Evolutionary conservation across 2,888 invertebrate genomes (phyloP).

Genomic region (Heliconius sara): DNA sequence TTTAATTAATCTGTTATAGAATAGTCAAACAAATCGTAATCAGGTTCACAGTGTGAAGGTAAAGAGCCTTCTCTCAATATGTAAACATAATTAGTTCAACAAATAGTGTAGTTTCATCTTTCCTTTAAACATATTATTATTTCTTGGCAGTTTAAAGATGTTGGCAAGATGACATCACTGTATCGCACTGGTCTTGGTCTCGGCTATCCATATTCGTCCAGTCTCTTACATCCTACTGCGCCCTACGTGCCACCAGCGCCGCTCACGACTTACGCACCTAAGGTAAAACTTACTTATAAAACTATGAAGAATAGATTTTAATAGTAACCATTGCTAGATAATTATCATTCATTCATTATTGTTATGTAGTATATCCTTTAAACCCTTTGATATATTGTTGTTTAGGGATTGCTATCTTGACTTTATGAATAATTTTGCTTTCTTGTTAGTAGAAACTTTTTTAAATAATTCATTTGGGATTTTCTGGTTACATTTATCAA

Average conservation of each 20-base stretch:
- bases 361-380: slow-evolving; percentile 5
- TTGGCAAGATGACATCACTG: slow-evolving; percentile 92
- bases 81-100: no score
- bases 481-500: slow-evolving; percentile 34
- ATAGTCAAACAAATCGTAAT: no score
- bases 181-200: slow-evolving; percentile 91
- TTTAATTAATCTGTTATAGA: no score
- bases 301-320: background rate
- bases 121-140: background rate
- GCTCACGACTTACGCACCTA: slow-evolving; percentile 93
- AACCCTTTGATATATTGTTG: slow-evolving; percentile 8
- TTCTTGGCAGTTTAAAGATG: slow-evolving; percentile 90
- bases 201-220: slow-evolving; percentile 89
- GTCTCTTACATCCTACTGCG: slow-evolving; percentile 91
- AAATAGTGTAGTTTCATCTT: no score
- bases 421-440: slow-evolving; percentile 25
- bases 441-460: slow-evolving; percentile 16
- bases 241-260: slow-evolving; percentile 96
- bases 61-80: no score
- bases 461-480: slow-evolving; percentile 30
- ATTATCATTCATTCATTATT: slow-evolving; percentile 17
- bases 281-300: slow-evolving; percentile 84
- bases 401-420: slow-evolving; percentile 17
- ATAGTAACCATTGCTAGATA: slow-evolving; percentile 17
- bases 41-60: no score